Conservation (phyloP, 2,888 invertebrate genomes). For the Kuschelorhynchus macadamiae region DNA sequence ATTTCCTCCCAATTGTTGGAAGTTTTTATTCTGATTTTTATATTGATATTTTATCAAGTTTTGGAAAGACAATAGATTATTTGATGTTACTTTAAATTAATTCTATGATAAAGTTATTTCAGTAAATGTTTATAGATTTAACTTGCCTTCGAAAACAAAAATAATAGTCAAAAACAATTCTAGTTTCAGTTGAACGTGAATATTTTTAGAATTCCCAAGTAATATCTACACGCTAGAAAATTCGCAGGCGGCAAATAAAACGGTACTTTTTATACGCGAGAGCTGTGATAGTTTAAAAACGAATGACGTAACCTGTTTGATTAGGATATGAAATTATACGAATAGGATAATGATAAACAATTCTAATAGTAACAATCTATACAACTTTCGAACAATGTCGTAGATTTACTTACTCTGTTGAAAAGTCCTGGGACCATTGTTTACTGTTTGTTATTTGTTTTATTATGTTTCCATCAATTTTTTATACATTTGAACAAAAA, state of each 20-base stretch:
- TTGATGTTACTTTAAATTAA: too few species aligned
- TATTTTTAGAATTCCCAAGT: slow-evolving; percentile 4
- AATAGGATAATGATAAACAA: slow-evolving; percentile 44
- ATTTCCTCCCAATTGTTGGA: too few species aligned
- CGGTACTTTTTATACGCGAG: slow-evolving; percentile 54
- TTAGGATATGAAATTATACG: slow-evolving; percentile 54
- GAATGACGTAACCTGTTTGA: slow-evolving; percentile 66
- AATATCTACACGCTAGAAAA: slow-evolving; percentile 7
- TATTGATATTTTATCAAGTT: too few species aligned
- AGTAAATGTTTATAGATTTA: too few species aligned
- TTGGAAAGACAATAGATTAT: too few species aligned
- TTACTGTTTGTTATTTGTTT: slow-evolving; percentile 28
- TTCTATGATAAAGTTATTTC: too few species aligned
- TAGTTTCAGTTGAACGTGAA: too few species aligned
- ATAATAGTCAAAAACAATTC: too few species aligned
- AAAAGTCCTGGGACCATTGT: slow-evolving; percentile 37
- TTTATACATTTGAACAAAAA: slow-evolving; percentile 29
- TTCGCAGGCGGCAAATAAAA: slow-evolving; percentile 9
- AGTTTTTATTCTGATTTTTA: too few species aligned
- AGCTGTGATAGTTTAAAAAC: slow-evolving; percentile 68
- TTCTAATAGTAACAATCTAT: slow-evolving; percentile 29
- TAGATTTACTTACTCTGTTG: slow-evolving; percentile 30
- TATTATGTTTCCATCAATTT: slow-evolving; percentile 33
- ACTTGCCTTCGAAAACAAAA: too few species aligned
- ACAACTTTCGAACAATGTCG: slow-evolving; percentile 29